phyloP scores from a whole-genome alignment of 1,140 invertebrate species.

The Euwallacea similis region DNA sequence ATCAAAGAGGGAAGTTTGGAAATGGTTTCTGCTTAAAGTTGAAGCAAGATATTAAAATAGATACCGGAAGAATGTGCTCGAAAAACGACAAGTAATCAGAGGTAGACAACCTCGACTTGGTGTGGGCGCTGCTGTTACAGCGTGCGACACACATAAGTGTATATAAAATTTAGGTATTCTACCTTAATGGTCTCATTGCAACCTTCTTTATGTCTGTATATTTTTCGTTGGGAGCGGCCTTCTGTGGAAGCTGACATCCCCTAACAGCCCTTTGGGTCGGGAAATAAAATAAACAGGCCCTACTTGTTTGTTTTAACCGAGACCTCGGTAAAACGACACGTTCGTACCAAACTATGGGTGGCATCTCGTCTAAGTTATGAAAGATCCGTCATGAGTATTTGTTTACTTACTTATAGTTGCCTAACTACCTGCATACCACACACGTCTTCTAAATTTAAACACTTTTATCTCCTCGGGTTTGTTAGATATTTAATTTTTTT shows the following conservation, averaged over 20 bases:
- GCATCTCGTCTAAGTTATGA: slow-evolving; percentile 12
- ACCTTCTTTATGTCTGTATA: no score
- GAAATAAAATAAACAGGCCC: neutral
- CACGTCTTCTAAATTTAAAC: slow-evolving; percentile 11
- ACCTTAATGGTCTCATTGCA: no score
- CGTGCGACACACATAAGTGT: neutral
- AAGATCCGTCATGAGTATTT: slow-evolving; percentile 9
- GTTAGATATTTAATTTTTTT: no score
- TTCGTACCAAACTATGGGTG: slow-evolving; percentile 10
- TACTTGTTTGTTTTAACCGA: neutral
- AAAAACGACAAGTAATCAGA: slow-evolving; percentile 18
- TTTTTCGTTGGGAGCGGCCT: no score
- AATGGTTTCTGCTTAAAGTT: neutral
- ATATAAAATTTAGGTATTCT: no score
- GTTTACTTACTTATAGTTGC: slow-evolving; percentile 14
- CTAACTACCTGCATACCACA: slow-evolving; percentile 19
- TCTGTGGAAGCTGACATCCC: no score
- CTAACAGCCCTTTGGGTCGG: no score
- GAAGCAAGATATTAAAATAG: slow-evolving; percentile 29
- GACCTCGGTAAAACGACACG: neutral
- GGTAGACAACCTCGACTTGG: slow-evolving; percentile 30
- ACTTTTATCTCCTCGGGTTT: neutral
- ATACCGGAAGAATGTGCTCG: slow-evolving; percentile 29
- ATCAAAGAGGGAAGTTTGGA: no score
- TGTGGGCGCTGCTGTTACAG: slow-evolving; percentile 9